These are phyloP conservation scores for Panulirus ornatus DNA, from an alignment of 1,140 invertebrate genomes.

Conservation along the genomic window DNA sequence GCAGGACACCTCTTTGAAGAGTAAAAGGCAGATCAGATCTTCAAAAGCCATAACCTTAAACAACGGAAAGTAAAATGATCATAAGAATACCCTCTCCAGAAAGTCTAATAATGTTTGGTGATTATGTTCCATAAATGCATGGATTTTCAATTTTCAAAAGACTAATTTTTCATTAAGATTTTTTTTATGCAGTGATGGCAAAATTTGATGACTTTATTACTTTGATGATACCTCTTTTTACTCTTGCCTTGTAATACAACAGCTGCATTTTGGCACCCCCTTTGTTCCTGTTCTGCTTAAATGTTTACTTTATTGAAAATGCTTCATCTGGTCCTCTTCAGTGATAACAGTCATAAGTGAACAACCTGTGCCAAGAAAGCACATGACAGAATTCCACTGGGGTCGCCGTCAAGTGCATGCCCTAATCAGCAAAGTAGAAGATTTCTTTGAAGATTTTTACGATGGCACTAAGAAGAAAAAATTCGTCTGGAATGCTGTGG, in stretches of 20 bases:
- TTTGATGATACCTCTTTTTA: background rate
- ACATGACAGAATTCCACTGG: conserved; percentile 41
- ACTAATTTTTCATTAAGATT: too few relatives aligned
- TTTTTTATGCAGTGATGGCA: too few relatives aligned
- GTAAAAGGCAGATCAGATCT: too few relatives aligned
- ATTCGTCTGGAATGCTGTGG: conserved; percentile 49
- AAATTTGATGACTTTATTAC: background rate
- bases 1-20: too few relatives aligned
- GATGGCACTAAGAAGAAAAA: conserved; percentile 68
- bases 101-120: too few relatives aligned
- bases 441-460: conserved; percentile 69
- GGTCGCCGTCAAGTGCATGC: conserved; percentile 43
- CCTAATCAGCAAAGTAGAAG: conserved; percentile 66
- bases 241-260: background rate
- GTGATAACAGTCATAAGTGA: background rate
- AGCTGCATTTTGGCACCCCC: background rate
- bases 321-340: background rate
- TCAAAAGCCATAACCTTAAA: too few relatives aligned
- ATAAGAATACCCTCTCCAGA: too few relatives aligned
- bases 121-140: too few relatives aligned
- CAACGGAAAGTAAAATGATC: too few relatives aligned
- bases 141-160: too few relatives aligned
- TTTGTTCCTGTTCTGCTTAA: background rate
- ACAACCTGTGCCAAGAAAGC: background rate
- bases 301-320: background rate